Evolutionary conservation across 1,140 invertebrate species (phyloP), one percentile per base, ranked within the genome.

Genomic region (Daktulosphaira vitifoliae): DNA sequence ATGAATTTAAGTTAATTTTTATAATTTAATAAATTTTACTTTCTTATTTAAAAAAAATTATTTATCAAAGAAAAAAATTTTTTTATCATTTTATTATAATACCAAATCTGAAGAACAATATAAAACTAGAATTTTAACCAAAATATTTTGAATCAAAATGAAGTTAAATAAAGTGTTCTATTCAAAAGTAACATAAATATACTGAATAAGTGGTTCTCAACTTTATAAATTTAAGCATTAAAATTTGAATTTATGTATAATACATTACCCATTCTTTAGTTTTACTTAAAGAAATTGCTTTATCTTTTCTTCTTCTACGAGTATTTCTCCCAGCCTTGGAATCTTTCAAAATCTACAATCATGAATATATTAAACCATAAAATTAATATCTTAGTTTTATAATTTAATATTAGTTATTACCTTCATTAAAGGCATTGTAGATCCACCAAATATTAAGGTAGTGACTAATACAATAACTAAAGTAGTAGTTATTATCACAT

Each of bases 381-480:
- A n/a, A n/a, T n/a, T n/a, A 67, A 7, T 6, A 38, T 25, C 23
- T 13, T 8, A 15, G 18, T 15, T 22, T 13, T 23, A 39, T 20
- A n/a, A n/a, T n/a, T n/a, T n/a, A n/a, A n/a, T n/a, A n/a, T n/a
- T 39, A 59, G 13, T 26, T 13, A 44, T 65, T 74, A 90, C 88
- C 74, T 92, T 97, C 65, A 98, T 78, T 65, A 99, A 74, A 1
- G 96, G 96, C 90, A 98, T 95, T 1, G 96, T 98, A 0, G 92
- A 89, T 4, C 96, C 96, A 65, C 94, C 96, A 71, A 98, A 89
- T 70, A 96, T 81, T 18, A 99, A 76, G 1, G 93, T 92, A 1
- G 96, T 98, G 69, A 98, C 93, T 11, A 99, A 78, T 2, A 99
- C 92, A 67, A 98, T 94, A 66, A 98, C 95, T 1, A 98, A 80